These are phyloP conservation scores for Delphinapterus leucas DNA, from an alignment of 2,113 vertebrate species.

Conservation along the genomic window DNA sequence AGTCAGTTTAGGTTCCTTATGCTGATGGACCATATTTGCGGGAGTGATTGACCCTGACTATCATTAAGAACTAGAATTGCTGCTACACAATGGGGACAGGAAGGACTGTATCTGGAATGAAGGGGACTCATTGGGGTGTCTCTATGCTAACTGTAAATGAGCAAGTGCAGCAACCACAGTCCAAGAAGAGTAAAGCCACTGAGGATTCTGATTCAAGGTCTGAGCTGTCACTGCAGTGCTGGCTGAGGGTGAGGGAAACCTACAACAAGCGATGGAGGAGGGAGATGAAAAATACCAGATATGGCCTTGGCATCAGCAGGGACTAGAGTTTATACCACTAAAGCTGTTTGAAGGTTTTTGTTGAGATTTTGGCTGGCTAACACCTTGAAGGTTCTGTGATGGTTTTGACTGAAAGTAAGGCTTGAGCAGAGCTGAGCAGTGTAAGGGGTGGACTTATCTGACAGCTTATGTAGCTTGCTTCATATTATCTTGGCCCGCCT, in stretches of 20 bases:
- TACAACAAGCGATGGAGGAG: not conserved
- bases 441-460: not conserved
- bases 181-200: not conserved
- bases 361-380: not conserved
- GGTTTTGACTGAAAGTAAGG: not conserved
- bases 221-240: not conserved
- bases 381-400: not conserved
- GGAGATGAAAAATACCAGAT: not conserved
- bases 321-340: not conserved
- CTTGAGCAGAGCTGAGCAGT: not conserved
- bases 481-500: not conserved
- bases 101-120: not conserved
- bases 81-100: not conserved
- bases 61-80: not conserved
- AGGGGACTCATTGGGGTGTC: not conserved
- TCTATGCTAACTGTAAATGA: not conserved
- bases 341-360: not conserved
- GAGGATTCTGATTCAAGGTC: not conserved
- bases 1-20: not conserved
- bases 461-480: not conserved
- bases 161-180: not conserved
- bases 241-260: not conserved
- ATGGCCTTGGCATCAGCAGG: not conserved
- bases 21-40: not conserved
- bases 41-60: not conserved